Evolutionary conservation across 2,888 invertebrate genomes (phyloP), one percentile per base, ranked within the genome.

Genomic region (Oscheius onirici): DNA sequence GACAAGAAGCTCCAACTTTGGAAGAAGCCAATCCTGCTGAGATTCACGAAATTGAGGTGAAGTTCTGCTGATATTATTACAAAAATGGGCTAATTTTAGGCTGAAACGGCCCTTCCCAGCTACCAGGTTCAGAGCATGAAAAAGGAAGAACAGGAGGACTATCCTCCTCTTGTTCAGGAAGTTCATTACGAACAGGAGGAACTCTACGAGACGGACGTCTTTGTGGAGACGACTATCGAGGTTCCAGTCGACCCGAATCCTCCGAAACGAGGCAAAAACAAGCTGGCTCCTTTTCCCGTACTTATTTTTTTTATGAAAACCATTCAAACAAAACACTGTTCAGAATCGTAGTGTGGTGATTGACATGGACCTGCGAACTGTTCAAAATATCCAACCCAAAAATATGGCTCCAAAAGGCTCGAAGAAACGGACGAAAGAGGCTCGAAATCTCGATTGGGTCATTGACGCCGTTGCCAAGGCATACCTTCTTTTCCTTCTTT

Each of bases 361-460:
- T 41, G 76, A 76, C 1, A 67, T 79, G 26, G 79, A 79, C 41
- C 70, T 74, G 8, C 44, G 71, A 20, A 72, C 73, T 10, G 17
- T 79, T 3, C 77, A 76, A 40, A 72, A 76, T 77, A 71, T 73
- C 3, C 65, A 66, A 6, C 79, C 79, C 61, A 71, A 69, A 52
- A 10, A 34, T 5, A 20, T 28, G 26, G 43, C 13, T 20, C 15
- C 10, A 5, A 46, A 49, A 46, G 15, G 26, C 6, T 2, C 26
- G 1, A 24, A 28, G 43, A 57, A 34, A 49, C 24, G 51, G n/a
- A 69, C 26, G 5, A 74, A 78, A 43, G 46, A 57, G 11, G 65
- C 81, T 10, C 46, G 72, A 17, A 83, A 83, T 57, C 63, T 83
- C n/a, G 84, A 84, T 51, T 84, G 84, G 84, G 81, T 83, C 55